phyloP scores from a whole-genome alignment of 2,113 vertebrate species.

The Oryzias celebensis region DNA sequence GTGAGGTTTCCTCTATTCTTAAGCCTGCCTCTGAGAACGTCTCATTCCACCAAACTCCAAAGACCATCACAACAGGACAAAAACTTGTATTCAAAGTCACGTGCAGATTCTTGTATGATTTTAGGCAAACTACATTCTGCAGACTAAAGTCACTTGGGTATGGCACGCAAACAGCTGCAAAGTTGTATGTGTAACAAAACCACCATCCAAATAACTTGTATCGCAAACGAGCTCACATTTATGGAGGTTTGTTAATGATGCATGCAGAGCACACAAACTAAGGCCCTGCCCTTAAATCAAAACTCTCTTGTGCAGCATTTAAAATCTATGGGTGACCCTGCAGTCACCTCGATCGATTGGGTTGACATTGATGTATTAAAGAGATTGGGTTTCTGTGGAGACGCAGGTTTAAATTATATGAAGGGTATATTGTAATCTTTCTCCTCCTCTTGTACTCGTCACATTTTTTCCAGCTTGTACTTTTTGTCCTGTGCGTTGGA shows the following conservation, averaged over 20 bases:
- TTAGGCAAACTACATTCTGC: constrained; percentile 3
- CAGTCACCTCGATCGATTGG: constrained; percentile 42
- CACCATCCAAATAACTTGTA: not conserved
- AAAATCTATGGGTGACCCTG: constrained; percentile 21
- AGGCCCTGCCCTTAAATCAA: not conserved
- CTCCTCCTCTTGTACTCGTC: not conserved
- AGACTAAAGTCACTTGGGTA: not conserved
- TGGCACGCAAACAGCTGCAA: not conserved
- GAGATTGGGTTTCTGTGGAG: constrained; percentile 37
- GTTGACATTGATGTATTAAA: constrained; percentile 54
- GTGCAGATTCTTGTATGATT: not conserved
- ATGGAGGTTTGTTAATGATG: not conserved
- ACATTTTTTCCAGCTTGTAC: not conserved
- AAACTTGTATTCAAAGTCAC: no score
- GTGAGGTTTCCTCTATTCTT: not conserved
- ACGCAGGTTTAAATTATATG: constrained; percentile 1
- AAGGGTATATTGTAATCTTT: not conserved
- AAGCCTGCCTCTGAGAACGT: not conserved
- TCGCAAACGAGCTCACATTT: constrained; percentile 1
- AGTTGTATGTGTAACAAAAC: constrained; percentile 4
- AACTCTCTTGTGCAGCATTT: not conserved
- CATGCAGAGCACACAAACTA: constrained; percentile 1
- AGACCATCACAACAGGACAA: no score
- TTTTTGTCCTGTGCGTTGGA: constrained; percentile 8
- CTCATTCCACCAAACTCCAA: not conserved